Conservation (phyloP, 2,113 vertebrate species). For the Pardalotus punctatus region DNA sequence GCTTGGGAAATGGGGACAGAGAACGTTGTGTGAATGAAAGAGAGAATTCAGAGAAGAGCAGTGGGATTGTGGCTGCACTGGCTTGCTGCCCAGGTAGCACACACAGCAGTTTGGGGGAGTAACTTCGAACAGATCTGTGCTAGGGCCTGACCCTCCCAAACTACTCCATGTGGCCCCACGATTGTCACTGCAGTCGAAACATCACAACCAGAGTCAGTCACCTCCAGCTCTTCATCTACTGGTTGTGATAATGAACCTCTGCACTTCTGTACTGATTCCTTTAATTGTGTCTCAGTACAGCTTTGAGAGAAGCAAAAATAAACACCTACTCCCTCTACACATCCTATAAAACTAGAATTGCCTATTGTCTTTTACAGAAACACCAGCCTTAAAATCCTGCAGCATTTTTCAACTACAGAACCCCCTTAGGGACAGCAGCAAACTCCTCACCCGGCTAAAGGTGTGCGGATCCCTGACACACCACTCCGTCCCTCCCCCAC, state of each 20-base stretch:
- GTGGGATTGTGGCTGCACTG: neutral
- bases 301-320: neutral
- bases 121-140: neutral
- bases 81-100: neutral
- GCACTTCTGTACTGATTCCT: fast-evolving
- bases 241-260: neutral
- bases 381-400: neutral
- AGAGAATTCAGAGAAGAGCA: neutral
- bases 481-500: too few relatives aligned
- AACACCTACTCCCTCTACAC: neutral
- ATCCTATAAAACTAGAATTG: neutral
- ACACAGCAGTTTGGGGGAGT: neutral
- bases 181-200: neutral
- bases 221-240: neutral
- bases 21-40: neutral
- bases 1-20: neutral
- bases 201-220: neutral
- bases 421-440: neutral
- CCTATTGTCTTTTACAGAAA: neutral
- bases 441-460: neutral
- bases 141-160: neutral
- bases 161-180: fast-evolving
- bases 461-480: neutral
- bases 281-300: neutral
- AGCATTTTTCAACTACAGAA: neutral